A percentile compares a stretch with the other conserved stretches of the same genome.
phyloP scores from a whole-genome alignment of 92 coral and sea anemone species.

The Epizoanthus stellaris region DNA sequence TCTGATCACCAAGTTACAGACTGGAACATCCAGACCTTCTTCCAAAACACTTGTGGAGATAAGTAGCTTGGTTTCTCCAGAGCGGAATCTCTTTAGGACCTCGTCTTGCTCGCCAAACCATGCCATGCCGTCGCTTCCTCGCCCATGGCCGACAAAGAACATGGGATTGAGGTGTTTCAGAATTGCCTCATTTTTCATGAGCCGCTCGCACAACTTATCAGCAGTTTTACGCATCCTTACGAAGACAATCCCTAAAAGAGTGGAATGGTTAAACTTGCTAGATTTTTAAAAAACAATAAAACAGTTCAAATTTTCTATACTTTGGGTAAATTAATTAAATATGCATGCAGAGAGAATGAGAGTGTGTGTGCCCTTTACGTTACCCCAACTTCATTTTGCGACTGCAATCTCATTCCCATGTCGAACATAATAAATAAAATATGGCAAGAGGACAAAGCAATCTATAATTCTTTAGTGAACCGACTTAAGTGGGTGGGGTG shows the following conservation, averaged over 20 bases:
- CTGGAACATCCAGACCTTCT: slow-evolving; percentile 98
- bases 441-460: too few species aligned
- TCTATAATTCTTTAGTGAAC: too few species aligned
- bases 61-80: slow-evolving; percentile 87
- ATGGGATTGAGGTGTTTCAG: slow-evolving; percentile 71
- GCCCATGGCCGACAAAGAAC: slow-evolving; percentile 93
- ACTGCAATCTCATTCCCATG: too few species aligned
- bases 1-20: slow-evolving; percentile 91
- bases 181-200: slow-evolving; percentile 57
- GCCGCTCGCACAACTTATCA: slow-evolving; percentile 78
- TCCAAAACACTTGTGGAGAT: slow-evolving; percentile 91
- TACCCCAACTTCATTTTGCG: too few species aligned
- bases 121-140: slow-evolving; percentile 92
- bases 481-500: too few species aligned
- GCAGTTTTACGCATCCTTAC: slow-evolving; percentile 96
- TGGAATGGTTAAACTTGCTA: not conserved
- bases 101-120: slow-evolving; percentile 95
- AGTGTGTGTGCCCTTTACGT: too few species aligned
- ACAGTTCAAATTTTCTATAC: not conserved
- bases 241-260: slow-evolving; percentile 77
- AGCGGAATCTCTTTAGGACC: slow-evolving; percentile 80
- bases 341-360: too few species aligned
- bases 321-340: too few species aligned
- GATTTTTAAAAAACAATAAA: not conserved
- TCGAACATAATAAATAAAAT: too few species aligned